Evolutionary conservation across 2,888 invertebrate genomes (phyloP).

Genomic region (Leucophenga maculata): DNA sequence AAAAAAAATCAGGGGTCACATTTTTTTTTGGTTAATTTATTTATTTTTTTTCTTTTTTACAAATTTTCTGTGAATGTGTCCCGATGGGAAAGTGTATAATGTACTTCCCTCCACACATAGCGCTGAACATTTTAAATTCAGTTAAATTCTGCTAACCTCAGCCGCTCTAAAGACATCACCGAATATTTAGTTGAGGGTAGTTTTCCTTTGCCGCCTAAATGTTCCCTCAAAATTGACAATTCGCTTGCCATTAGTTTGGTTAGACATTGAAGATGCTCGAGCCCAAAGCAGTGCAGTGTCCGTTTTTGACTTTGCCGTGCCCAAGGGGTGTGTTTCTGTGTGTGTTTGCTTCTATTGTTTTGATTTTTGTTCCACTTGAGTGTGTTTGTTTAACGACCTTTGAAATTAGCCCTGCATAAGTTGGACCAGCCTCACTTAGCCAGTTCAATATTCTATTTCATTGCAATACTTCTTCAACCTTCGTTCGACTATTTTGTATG

Average conservation of each 20-base stretch:
- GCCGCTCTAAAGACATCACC: conserved; percentile 36
- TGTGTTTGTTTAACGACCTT: conserved; percentile 70
- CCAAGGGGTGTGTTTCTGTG: conserved; percentile 6
- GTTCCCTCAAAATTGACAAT: conserved; percentile 16
- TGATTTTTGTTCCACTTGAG: conserved; percentile 68
- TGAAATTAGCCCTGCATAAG: conserved; percentile 60
- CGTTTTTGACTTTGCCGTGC: background rate
- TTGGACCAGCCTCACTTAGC: background rate
- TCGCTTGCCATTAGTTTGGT: background rate
- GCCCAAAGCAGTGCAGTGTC: background rate
- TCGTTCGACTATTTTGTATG: too few species aligned
- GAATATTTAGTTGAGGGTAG: conserved; percentile 44
- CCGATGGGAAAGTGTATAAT: conserved; percentile 14
- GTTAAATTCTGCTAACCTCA: background rate
- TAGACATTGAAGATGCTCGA: background rate
- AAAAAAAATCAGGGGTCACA: conserved; percentile 34
- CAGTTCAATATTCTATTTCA: too few species aligned
- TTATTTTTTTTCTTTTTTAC: conserved; percentile 25
- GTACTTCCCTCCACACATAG: background rate
- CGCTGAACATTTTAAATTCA: background rate
- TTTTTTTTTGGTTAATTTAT: conserved; percentile 32
- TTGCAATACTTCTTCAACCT: too few species aligned
- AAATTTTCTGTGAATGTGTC: conserved; percentile 16
- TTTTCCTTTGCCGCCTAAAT: conserved; percentile 42
- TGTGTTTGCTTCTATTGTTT: background rate